Base-by-base conservation (phyloP, 2,797 vertebrate genomes). In the Cyprinella venusta region DNA sequence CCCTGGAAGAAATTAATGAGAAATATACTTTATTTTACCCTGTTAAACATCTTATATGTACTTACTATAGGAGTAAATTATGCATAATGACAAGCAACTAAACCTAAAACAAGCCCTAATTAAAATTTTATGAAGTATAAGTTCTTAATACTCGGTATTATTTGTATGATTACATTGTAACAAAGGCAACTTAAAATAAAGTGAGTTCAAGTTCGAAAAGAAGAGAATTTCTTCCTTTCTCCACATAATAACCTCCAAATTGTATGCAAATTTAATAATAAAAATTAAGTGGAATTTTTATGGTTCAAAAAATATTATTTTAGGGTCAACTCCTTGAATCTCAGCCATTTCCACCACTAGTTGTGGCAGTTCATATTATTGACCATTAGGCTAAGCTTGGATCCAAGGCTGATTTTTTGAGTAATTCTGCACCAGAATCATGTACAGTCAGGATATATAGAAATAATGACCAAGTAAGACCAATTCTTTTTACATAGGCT, bases 401-500 rank as follows among this genome's bases (percentile, higher is more conserved):
- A n/a, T 56, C 19, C 52, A 21, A 56, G 52, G 13, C n/a, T 45
- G 5, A 26, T 15, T 61, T 77, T 77, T 65, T 33, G 0, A 13
- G 4, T 48, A 52, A 45, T 24, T 36, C 19, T 38, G 15, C 45
- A 68, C 19, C 48, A 38, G 36, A 63, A 21, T 10, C 30, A 45
- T 77, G 38, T 64, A 48, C 24, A 70, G 36, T 70, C 10, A 33
- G 5, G 18, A 70, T 61, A 48, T 19, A 63, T 30, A 50, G 3
- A 30, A 80, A 80, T 52, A 52, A 52, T 26, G 61, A 30, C 7
- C 3, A 26, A 65, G 45, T 68, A 40, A 81, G n/a, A 24, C 67
- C 59, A 42, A 15, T 77, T 78, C 4, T 16, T 83, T 68, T 38
- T 74, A 63, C 30, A 52, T 71, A 9, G 75, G 13, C 75, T 82